Conservation (phyloP, 2,797 vertebrate genomes). For the Sibirionetta formosa region DNA sequence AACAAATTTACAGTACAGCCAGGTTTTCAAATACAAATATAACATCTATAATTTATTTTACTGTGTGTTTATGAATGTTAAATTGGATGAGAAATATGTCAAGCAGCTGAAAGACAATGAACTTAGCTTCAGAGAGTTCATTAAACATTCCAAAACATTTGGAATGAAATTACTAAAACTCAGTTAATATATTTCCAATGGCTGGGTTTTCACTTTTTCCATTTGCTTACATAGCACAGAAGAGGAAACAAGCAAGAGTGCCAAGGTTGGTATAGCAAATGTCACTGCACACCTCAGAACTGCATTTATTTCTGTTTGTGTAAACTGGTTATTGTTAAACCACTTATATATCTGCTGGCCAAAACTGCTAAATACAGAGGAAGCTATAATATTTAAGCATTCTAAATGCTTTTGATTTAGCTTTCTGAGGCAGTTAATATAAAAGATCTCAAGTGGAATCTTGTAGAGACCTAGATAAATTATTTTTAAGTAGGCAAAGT, state of each 20-base stretch:
- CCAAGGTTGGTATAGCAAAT: not conserved
- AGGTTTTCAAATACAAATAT: constrained; percentile 25
- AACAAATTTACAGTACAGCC: not conserved
- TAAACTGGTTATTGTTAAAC: not conserved
- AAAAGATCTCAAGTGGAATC: not conserved
- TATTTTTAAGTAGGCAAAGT: not conserved
- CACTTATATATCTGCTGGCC: not conserved
- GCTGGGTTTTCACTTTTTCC: not conserved
- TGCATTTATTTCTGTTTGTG: not conserved
- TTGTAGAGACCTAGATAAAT: not conserved
- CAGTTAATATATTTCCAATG: constrained; percentile 15
- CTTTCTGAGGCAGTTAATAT: not conserved
- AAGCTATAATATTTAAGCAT: not conserved
- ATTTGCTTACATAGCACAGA: not conserved
- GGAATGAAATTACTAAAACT: not conserved
- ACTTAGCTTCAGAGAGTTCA: constrained; percentile 6
- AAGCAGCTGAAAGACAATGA: constrained; percentile 27
- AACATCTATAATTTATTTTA: constrained; percentile 24
- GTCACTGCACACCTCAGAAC: not conserved
- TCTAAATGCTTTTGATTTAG: not conserved
- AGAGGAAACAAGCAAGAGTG: not conserved
- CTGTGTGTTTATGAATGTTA: constrained; percentile 5
- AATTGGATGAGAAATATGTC: constrained; percentile 55
- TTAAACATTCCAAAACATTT: constrained; percentile 24
- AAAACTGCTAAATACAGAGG: not conserved